Evolutionary conservation across 2,888 invertebrate genomes (phyloP), one percentile per base, ranked within the genome.

Genomic region (Spilarctia lutea): DNA sequence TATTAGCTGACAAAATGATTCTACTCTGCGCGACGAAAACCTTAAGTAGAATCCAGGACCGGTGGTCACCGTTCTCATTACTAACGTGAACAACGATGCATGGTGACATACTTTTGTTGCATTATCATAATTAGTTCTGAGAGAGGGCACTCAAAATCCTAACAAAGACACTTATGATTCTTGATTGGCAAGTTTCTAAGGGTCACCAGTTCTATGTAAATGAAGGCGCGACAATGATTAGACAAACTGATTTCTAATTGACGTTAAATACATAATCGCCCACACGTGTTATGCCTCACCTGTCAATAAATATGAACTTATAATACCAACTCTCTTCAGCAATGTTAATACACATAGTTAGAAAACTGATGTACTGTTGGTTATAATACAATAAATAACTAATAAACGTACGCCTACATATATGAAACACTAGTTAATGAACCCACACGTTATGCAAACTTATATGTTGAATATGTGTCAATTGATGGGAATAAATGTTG

Each of bases 401-500:
- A 73, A 78, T 83, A 82, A 82, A 79, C 71, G 48, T 63, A 77
- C 83, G 71, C 83, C 82, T 76, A 81, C 78, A 71, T 71, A 77
- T 72, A 80, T 78, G 68, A 81, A 81, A 84, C 76, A 84, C 73
- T 27, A 75, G 79, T 82, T 87, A 87, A 87, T 83, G 84, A 88
- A 88, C 86, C 85, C 83, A 84, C 83, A 76, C 78, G 63, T 76
- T 87, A 86, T 85, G 85, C 83, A 85, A 85, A 86, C 82, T 65
- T 67, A 66, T 35, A 74, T 56, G 74, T 71, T 56, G 73, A 71
- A 81, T 88, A 85, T 78, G 76, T 85, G 77, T 86, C 76, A 85
- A 86, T 87, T 84, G 83, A 86, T 84, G 78, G 74, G 77, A 83
- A 84, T 83, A 79, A 84, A 83, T 83, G 80, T 52, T 74, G 80